Evolutionary conservation across 1,140 invertebrate genomes (phyloP), one percentile per base, ranked within the genome.

Genomic region (Aradophagus sp.): DNA sequence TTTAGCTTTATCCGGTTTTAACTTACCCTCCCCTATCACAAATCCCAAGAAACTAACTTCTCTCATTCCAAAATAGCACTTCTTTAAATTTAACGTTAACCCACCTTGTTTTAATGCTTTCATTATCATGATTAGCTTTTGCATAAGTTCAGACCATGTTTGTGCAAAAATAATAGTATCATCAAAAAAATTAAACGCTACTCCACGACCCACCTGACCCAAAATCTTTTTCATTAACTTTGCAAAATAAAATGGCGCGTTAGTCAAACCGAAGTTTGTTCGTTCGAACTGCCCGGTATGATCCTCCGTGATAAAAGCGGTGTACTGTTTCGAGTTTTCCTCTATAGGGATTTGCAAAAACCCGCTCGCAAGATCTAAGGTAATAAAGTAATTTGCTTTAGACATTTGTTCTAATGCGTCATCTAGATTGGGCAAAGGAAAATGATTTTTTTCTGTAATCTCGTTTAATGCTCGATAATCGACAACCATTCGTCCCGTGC

Each of bases 71-170:
- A 82, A 81, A 5, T 8, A 1, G 65, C 78, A 82, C 42, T 79
- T 82, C 2, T 47, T 72, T 12, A 80, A 45, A 36, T 82, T 79
- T 5, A 79, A 39, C 2, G 80, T 82, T n/a, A 81, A 53, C 8
- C 68, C 63, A 16, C 62, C 72, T 2, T 50, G 7, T 32, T 29
- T 20, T 3, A 77, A 44, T 17, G 59, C 19, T 11, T 74, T 36
- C 11, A 81, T 3, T 3, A 44, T 29, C 6, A 42, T 17, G 0
- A 16, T 13, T 7, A 55, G 5, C 7, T 55, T 55, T 1, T 1
- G 0, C 29, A 42, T 35, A 10, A 42, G 12, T 2, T 26, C 8
- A 0, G 12, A 0, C 52, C 52, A 55, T 7, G 0, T 12, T 0
- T 15, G 10, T 4, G 27, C 38, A 17, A 12, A 34, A 7, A 55